These are phyloP conservation scores for Lordiphosa andalusiaca DNA, from an alignment of 2,888 invertebrate genomes.

Conservation along the genomic window DNA sequence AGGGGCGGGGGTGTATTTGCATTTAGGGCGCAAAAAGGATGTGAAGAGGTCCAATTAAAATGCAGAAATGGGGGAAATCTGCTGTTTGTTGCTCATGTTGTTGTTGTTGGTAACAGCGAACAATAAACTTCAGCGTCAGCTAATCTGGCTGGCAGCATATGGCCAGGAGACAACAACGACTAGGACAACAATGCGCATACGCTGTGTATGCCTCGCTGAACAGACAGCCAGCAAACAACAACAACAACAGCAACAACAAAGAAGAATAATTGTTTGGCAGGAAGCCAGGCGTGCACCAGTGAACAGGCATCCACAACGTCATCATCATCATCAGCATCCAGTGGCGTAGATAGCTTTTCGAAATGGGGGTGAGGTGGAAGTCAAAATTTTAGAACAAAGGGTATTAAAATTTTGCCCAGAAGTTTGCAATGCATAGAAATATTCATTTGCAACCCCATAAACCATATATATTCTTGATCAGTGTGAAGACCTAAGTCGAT, in stretches of 20 bases:
- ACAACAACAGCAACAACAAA: slow-evolving; percentile 33
- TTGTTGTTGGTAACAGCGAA: slow-evolving; percentile 34
- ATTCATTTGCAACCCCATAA: no score
- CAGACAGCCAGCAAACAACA: neutral
- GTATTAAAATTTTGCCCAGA: no score
- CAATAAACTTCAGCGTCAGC: slow-evolving; percentile 52
- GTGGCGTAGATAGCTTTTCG: no score
- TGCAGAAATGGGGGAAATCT: slow-evolving; percentile 6
- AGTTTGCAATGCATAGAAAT: no score
- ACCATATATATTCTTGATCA: no score
- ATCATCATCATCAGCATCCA: slow-evolving; percentile 42
- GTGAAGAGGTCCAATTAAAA: slow-evolving; percentile 26
- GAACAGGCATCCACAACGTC: slow-evolving; percentile 22
- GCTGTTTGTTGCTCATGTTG: slow-evolving; percentile 18
- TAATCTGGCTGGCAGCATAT: slow-evolving; percentile 64
- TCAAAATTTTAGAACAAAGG: no score
- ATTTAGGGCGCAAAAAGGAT: slow-evolving; percentile 5
- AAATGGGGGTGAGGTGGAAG: no score
- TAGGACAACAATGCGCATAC: slow-evolving; percentile 63
- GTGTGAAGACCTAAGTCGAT: no score
- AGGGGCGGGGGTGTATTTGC: slow-evolving; percentile 4
- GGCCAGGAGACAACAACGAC: slow-evolving; percentile 27
- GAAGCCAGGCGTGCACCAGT: slow-evolving; percentile 55
- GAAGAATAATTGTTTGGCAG: slow-evolving; percentile 66
- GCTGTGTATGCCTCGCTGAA: slow-evolving; percentile 36